Conservation (phyloP, 2,113 vertebrate species). For the Heterocephalus glaber region DNA sequence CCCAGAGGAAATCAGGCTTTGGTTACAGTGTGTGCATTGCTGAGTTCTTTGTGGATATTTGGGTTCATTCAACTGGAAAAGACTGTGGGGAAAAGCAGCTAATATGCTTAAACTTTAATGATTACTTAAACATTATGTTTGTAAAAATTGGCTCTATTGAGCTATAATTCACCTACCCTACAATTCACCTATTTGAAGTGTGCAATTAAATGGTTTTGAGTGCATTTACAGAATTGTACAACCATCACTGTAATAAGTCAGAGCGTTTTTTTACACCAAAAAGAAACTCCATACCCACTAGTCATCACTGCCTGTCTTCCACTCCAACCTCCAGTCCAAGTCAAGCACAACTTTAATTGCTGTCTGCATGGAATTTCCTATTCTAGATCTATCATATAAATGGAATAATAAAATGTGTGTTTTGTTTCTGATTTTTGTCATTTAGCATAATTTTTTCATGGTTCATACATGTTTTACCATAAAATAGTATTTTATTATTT, state of each 20-base stretch:
- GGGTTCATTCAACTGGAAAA: slow-evolving; percentile 37
- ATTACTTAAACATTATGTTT: slow-evolving; percentile 1
- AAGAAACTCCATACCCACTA: not conserved
- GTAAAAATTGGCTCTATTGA: not conserved
- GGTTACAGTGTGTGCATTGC: not conserved
- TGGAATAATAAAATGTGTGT: not conserved
- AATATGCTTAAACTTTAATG: slow-evolving; percentile 42
- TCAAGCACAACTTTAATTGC: not conserved
- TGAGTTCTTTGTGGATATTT: not conserved
- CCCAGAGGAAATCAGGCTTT: not conserved
- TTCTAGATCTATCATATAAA: not conserved
- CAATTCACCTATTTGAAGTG: not conserved
- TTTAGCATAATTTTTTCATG: not conserved
- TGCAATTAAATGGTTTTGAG: not conserved
- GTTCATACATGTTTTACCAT: not conserved
- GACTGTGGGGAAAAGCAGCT: not conserved
- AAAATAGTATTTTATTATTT: slow-evolving; percentile 1
- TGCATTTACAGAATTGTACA: not conserved
- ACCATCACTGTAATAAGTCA: not conserved
- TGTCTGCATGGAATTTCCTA: not conserved
- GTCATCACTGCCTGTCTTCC: not conserved
- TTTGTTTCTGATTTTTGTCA: not conserved
- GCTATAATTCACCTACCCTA: not conserved
- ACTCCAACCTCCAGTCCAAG: not conserved
- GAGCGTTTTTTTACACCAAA: not conserved